These are phyloP conservation scores for Camponotus fellah DNA, from an alignment of 2,888 invertebrate genomes.

Conservation along the genomic window DNA sequence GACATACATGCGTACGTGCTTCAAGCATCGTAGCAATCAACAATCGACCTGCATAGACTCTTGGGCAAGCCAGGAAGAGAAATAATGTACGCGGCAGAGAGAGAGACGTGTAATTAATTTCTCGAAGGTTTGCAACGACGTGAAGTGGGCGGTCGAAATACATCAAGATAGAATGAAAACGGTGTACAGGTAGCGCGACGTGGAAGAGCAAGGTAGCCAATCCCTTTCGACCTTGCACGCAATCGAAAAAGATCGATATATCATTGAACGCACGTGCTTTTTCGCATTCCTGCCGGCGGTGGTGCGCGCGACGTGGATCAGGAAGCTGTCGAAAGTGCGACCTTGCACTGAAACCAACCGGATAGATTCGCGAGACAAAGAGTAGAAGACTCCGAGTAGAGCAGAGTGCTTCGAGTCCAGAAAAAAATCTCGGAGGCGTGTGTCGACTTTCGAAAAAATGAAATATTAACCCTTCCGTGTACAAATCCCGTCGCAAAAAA, in stretches of 20 bases:
- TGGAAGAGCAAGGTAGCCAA: conserved; percentile 67
- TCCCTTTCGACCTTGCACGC: conserved; percentile 77
- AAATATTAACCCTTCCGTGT: conserved; percentile 2
- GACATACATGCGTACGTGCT: background rate
- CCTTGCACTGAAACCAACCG: conserved; percentile 67
- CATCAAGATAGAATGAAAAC: conserved; percentile 10
- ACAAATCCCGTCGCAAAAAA: background rate
- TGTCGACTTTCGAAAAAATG: conserved; percentile 34
- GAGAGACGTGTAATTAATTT: conserved; percentile 58
- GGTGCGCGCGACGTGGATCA: conserved; percentile 64
- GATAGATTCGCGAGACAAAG: conserved; percentile 62
- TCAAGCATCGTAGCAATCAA: conserved; percentile 17
- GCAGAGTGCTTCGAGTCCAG: background rate
- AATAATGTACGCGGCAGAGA: background rate
- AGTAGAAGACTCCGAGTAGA: too few species aligned
- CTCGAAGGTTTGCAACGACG: conserved; percentile 48
- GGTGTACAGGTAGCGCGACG: conserved; percentile 2
- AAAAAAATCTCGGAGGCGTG: conserved; percentile 30
- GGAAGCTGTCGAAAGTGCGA: conserved; percentile 74
- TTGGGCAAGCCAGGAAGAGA: conserved; percentile 43
- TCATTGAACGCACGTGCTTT: conserved; percentile 56
- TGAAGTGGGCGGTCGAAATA: conserved; percentile 46
- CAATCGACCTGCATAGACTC: conserved; percentile 14
- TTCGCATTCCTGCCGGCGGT: conserved; percentile 30
- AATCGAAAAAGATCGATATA: conserved; percentile 74